phyloP scores from a whole-genome alignment of 2,113 vertebrate species.

The Gracilinanus agilis region DNA sequence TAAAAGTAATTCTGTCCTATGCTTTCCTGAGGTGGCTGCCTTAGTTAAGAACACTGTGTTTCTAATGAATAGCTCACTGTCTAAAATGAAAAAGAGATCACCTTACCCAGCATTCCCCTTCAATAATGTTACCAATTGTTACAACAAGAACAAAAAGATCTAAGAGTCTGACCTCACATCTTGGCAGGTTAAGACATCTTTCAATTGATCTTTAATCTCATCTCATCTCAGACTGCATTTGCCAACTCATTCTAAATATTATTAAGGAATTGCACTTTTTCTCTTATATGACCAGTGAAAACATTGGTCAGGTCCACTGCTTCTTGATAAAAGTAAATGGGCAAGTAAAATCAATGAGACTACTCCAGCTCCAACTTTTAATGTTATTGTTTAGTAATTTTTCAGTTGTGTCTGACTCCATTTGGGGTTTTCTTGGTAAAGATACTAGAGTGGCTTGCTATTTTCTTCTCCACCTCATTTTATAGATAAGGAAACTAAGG shows the following conservation, averaged over 20 bases:
- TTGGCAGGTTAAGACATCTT: constrained; percentile 67
- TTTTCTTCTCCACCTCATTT: no score
- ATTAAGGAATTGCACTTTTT: constrained; percentile 56
- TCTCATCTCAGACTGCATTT: constrained; percentile 67
- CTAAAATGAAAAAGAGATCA: constrained; percentile 64
- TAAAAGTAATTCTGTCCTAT: constrained; percentile 62
- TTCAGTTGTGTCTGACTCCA: no score
- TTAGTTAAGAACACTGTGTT: constrained; percentile 54
- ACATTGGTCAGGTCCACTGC: constrained; percentile 28
- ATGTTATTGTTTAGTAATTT: no score
- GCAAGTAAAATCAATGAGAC: background rate
- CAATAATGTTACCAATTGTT: constrained; percentile 68
- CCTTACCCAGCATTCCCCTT: constrained; percentile 63
- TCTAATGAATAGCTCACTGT: constrained; percentile 64
- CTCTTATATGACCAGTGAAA: constrained; percentile 46
- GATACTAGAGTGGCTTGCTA: no score
- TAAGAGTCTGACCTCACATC: constrained; percentile 65
- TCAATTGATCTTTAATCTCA: constrained; percentile 62
- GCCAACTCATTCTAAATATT: constrained; percentile 71
- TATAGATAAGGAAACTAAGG: no score
- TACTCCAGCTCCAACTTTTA: background rate
- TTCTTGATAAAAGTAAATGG: background rate
- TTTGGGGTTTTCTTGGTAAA: no score
- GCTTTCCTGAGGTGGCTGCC: constrained; percentile 28
- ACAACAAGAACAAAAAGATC: constrained; percentile 60